Conservation (phyloP, 2,888 invertebrate species). For the Heliothis peltigera region DNA sequence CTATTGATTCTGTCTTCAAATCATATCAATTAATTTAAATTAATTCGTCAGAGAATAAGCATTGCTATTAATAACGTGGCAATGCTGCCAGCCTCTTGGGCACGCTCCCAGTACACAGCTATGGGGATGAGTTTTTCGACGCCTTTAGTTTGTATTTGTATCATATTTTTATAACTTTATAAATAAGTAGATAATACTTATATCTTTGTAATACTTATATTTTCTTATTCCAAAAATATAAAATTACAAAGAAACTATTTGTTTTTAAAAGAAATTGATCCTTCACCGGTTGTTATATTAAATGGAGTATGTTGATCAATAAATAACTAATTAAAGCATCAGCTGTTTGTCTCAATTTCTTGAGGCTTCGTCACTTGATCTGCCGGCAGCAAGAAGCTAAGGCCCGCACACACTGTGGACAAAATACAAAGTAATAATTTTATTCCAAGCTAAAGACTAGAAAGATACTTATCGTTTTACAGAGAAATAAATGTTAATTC, state of each 20-base stretch:
- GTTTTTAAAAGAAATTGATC: not conserved
- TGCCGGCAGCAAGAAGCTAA: slow-evolving; percentile 77
- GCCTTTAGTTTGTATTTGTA: no score
- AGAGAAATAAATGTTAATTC: no score
- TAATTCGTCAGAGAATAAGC: no score
- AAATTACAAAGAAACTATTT: not conserved
- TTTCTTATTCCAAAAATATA: not conserved
- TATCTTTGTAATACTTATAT: not conserved
- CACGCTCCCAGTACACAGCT: no score
- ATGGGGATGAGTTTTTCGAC: no score
- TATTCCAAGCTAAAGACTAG: no score
- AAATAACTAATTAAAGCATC: slow-evolving; percentile 33
- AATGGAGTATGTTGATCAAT: not conserved
- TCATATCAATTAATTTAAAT: not conserved
- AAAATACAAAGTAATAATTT: no score
- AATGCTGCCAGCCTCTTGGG: no score
- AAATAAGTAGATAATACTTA: no score
- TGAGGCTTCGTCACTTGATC: slow-evolving; percentile 51
- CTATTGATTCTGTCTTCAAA: not conserved
- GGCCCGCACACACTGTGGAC: slow-evolving; percentile 78
- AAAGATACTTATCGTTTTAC: no score
- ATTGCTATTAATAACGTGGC: no score
- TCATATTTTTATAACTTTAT: no score
- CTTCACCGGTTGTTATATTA: not conserved
- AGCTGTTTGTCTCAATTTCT: slow-evolving; percentile 36